A percentile compares a stretch with the other conserved stretches of the same genome.
Conservation (phyloP, 2,888 invertebrate species). For the Achlya flavicornis region DNA sequence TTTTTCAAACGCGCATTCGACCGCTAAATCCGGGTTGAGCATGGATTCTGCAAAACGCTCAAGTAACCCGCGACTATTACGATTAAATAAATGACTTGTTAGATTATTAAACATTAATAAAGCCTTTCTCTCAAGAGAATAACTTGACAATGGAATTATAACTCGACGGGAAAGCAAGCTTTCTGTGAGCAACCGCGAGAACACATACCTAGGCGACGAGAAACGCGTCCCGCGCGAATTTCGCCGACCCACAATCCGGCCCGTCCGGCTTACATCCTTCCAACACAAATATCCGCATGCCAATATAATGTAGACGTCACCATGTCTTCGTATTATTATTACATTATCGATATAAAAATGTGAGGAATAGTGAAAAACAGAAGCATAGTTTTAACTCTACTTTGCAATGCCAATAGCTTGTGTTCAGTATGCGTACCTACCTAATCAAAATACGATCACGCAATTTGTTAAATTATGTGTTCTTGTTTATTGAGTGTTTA, state of each 20-base stretch:
- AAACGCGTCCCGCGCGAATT: conserved; percentile 58
- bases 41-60: conserved; percentile 21
- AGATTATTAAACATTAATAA: conserved; percentile 14
- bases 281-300: conserved; percentile 47
- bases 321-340: not conserved
- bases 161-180: conserved; percentile 62
- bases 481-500: conserved; percentile 75
- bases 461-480: conserved; percentile 60
- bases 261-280: conserved; percentile 53
- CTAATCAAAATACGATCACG: conserved; percentile 72
- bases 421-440: conserved; percentile 36
- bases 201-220: conserved; percentile 42
- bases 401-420: conserved; percentile 36
- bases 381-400: conserved; percentile 39
- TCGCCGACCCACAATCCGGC: conserved; percentile 63
- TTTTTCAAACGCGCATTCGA: conserved; percentile 49
- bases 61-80: not conserved
- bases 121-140: conserved; percentile 50
- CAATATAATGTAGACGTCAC: conserved; percentile 16
- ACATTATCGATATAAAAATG: not conserved
- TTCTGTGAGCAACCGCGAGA: conserved; percentile 48
- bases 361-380: conserved; percentile 35
- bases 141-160: conserved; percentile 58
- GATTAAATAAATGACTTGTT: conserved; percentile 6
- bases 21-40: conserved; percentile 51